phyloP scores from a whole-genome alignment of 2,113 vertebrate genomes.

The Coturnix japonica region DNA sequence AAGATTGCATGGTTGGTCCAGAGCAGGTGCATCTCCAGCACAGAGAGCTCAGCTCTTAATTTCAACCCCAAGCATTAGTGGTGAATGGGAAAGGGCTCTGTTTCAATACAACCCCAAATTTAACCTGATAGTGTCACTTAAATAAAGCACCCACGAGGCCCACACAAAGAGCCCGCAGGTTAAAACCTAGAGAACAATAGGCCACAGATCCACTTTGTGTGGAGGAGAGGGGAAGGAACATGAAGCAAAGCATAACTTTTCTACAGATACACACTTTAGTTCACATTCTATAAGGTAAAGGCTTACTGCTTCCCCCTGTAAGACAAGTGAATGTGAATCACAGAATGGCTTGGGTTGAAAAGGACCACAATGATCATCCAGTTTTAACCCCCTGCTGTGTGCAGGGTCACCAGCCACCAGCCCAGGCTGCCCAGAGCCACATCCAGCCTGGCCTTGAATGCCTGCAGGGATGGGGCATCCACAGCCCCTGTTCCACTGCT shows the following conservation, averaged over 20 bases:
- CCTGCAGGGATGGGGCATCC: no score
- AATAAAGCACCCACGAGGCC: accelerated
- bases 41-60: not conserved
- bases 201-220: not conserved
- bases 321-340: not conserved
- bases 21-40: not conserved
- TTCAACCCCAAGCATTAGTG: not conserved
- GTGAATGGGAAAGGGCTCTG: not conserved
- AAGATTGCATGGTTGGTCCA: not conserved
- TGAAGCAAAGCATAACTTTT: not conserved
- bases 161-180: not conserved
- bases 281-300: not conserved
- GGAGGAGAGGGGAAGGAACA: not conserved
- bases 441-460: no score
- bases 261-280: accelerated
- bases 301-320: not conserved
- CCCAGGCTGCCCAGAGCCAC: no score
- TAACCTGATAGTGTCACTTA: not conserved
- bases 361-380: no score
- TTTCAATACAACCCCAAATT: not conserved
- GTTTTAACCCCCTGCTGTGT: no score
- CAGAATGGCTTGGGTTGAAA: no score
- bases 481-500: no score
- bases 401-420: no score
- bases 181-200: not conserved